Base-by-base conservation (phyloP, 30 jellyfish, hydroid and myxozoan species). In the Hydra vulgaris region DNA sequence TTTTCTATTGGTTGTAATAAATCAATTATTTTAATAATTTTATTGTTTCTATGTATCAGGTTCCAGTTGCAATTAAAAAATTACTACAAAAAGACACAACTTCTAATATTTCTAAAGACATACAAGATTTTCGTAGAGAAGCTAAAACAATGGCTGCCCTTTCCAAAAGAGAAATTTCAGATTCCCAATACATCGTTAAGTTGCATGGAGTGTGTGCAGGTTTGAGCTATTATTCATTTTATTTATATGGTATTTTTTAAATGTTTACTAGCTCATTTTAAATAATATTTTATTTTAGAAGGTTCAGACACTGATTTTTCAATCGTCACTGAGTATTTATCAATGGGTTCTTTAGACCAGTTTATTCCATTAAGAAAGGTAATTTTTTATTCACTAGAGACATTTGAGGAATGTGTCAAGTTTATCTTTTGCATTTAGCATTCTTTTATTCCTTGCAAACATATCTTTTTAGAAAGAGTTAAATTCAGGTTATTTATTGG, bases 201-300 rank as follows among this genome's bases (percentile, higher is more conserved):
- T 25, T 80, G 72, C 70, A 80, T 26, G 87, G 87, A 1, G 87
- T 80, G 0, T 80, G 87, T 80, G 70, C 80, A 66, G 87, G 87
- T 80, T 53, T 23, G 27, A 4, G 4, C 20, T 16, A 25, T 75
- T 19, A n/a, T 75, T 25, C 17, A 25, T 25, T 25, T 25, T 17
- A n/a, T 20, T 26, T 25, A 0, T 73, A 21, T 7, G 18, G 27
- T 21, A 21, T 40, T 40, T 40, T 12, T 40, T 12, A 40, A 40
- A 40, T 40, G 61, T 40, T 40, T 40, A 12, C 12, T n/a, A n/a
- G n/a, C n/a, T n/a, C n/a, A n/a, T n/a, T n/a, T n/a, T n/a, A n/a
- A n/a, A n/a, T n/a, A n/a, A n/a, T n/a, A n/a, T 12, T 40, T 40
- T 40, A 40, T 40, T 40, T 40, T 40, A 40, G 61, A 40, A 12